Conservation (phyloP, 2,797 vertebrate genomes). For the Acanthurus leucopareius region DNA sequence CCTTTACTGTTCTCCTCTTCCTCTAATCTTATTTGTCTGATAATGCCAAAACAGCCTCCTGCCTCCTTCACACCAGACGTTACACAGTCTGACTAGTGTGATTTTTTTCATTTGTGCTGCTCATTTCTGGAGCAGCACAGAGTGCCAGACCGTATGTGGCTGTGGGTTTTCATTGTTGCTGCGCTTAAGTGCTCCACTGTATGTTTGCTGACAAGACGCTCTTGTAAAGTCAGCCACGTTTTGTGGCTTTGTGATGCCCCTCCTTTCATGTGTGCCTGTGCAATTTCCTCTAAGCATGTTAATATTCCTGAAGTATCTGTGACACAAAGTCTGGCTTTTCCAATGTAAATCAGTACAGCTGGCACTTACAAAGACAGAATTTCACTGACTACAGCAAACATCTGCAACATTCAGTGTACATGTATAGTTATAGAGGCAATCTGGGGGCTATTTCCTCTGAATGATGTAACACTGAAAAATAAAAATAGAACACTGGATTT, state of each 20-base stretch:
- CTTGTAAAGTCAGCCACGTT: slow-evolving; percentile 41
- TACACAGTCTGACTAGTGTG: slow-evolving; percentile 46
- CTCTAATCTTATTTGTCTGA: slow-evolving; percentile 34
- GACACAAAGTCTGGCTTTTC: slow-evolving; percentile 16
- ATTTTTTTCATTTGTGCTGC: slow-evolving; percentile 43
- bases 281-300: slow-evolving; percentile 28
- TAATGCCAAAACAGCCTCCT: slow-evolving; percentile 41
- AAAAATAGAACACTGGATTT: slow-evolving; percentile 61
- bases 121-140: slow-evolving; percentile 50
- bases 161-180: slow-evolving; percentile 43
- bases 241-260: slow-evolving; percentile 34
- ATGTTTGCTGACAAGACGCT: slow-evolving; percentile 56
- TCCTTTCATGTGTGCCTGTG: slow-evolving; percentile 44
- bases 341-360: slow-evolving; percentile 15
- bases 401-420: slow-evolving; percentile 9
- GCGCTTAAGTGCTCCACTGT: slow-evolving; percentile 25
- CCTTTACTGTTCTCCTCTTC: slow-evolving; percentile 32
- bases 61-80: slow-evolving; percentile 49
- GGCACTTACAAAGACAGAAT: slow-evolving; percentile 17
- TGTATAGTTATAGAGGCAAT: slow-evolving; percentile 36
- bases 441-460: slow-evolving; percentile 33
- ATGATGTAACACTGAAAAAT: slow-evolving; percentile 54
- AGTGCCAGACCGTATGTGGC: slow-evolving; percentile 34
- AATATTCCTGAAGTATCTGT: slow-evolving; percentile 9
- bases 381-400: slow-evolving; percentile 37